Base-by-base conservation (phyloP, 2,888 invertebrate genomes). In the Andrena trimmerana region DNA sequence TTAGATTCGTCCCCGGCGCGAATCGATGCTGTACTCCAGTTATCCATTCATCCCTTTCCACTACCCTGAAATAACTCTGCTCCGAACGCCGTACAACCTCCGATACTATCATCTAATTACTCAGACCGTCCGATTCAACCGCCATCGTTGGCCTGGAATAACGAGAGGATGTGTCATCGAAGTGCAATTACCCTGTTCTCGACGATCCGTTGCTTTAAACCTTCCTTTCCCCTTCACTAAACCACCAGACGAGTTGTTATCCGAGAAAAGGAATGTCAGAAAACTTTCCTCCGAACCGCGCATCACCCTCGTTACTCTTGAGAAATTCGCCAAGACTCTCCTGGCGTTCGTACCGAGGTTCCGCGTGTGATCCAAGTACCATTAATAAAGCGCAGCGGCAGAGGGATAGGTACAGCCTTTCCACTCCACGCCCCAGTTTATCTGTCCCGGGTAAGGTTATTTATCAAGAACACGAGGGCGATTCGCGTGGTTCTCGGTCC, bases 1-100 rank as follows among this genome's bases (percentile, higher is more conserved):
- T 83, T 81, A 66, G 85, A 75, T 84, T 86, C 79, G 83, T 63
- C 72, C 81, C 82, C 78, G 79, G 79, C 86, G 70, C 85, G 85
- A 91, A 93, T 93, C 93, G 92, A 93, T 93, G 92, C 87, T 80
- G 84, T 84, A 84, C 86, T 75, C 85, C 78, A 72, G 71, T 71
- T 71, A 66, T 82, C 86, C 90, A 90, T 90, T 91, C 90, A 92
- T 88, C 73, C 72, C 57, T 48, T 63, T 65, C n/a, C 54, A 54
- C 70, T 54, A 48, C 42, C 52, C 65, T 7, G 63, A 83, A 83
- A 85, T 73, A 73, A 33, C 62, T 33, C 42, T 57, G 27, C 65
- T 24, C 54, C 52, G 36, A 57, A 36, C 57, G 13, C 16, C 57
- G 57, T 31, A 36, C 3, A 48, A 59, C 48, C 36, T n/a, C 0